Evolutionary conservation across 1,140 invertebrate genomes (phyloP).

Genomic region (Telenomus remus): DNA sequence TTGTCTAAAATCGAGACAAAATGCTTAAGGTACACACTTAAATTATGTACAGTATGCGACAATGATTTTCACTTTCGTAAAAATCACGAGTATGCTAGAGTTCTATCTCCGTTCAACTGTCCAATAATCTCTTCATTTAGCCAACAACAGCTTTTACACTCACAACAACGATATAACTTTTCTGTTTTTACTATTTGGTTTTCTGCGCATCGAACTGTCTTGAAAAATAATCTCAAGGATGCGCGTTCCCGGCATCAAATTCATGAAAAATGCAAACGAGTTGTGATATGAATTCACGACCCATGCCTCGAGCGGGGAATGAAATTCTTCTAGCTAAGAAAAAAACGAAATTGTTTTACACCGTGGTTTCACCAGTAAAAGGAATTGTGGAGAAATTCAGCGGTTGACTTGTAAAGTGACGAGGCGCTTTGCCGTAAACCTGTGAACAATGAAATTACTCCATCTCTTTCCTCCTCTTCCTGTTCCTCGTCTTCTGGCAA

Average conservation of each 20-base stretch:
- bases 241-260: background rate
- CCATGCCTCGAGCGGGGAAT: conserved; percentile 23
- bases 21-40: too few relatives aligned
- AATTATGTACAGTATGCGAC: conserved; percentile 46
- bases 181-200: conserved; percentile 15
- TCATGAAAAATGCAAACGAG: conserved; percentile 18
- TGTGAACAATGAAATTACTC: conserved; percentile 72
- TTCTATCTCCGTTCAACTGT: conserved; percentile 34
- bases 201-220: conserved; percentile 8
- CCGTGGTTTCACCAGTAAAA: conserved; percentile 72
- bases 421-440: conserved; percentile 73
- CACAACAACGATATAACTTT: conserved; percentile 39
- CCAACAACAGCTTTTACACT: conserved; percentile 46
- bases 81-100: conserved; percentile 30
- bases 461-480: conserved; percentile 70
- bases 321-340: conserved; percentile 49
- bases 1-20: too few relatives aligned
- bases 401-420: conserved; percentile 72
- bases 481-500: conserved; percentile 72
- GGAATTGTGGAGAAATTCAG: conserved; percentile 73
- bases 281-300: conserved; percentile 1
- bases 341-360: conserved; percentile 3
- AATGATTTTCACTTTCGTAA: conserved; percentile 31
- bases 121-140: conserved; percentile 50
- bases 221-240: conserved; percentile 14